phyloP scores from a whole-genome alignment of 2,888 invertebrate genomes.

The Mesochorus sp. region DNA sequence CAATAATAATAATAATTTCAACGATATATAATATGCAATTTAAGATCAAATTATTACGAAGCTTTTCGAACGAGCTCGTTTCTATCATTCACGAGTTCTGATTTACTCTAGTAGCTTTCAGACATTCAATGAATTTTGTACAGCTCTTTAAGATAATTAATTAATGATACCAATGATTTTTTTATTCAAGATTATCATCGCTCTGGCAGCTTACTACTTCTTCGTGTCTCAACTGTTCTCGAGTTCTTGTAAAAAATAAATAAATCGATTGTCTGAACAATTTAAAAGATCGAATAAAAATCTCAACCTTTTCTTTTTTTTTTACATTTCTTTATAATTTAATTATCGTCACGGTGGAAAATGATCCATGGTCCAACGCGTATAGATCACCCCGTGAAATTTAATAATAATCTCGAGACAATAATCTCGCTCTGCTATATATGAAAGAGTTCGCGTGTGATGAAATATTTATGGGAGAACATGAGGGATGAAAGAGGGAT shows the following conservation, averaged over 20 bases:
- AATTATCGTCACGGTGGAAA: background rate
- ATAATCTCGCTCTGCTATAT: background rate
- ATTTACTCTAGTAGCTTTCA: slow-evolving; percentile 9
- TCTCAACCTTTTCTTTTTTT: background rate
- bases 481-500: background rate
- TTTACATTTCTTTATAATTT: background rate
- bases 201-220: slow-evolving; percentile 58
- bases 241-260: slow-evolving; percentile 16
- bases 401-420: background rate
- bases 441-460: background rate
- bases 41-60: slow-evolving; percentile 24
- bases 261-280: background rate
- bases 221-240: slow-evolving; percentile 58
- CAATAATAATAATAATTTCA: background rate
- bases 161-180: slow-evolving; percentile 16
- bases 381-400: background rate
- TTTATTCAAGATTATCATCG: slow-evolving; percentile 58
- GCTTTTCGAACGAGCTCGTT: slow-evolving; percentile 12
- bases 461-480: background rate
- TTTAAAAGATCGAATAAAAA: background rate
- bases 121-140: slow-evolving; percentile 16
- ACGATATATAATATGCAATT: slow-evolving; percentile 2
- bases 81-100: background rate
- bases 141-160: slow-evolving; percentile 16
- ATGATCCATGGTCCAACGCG: background rate